A percentile compares a stretch with the other conserved stretches of the same genome.
Conservation (phyloP, 2,888 invertebrate species). For the Parascotia fuliginaria region DNA sequence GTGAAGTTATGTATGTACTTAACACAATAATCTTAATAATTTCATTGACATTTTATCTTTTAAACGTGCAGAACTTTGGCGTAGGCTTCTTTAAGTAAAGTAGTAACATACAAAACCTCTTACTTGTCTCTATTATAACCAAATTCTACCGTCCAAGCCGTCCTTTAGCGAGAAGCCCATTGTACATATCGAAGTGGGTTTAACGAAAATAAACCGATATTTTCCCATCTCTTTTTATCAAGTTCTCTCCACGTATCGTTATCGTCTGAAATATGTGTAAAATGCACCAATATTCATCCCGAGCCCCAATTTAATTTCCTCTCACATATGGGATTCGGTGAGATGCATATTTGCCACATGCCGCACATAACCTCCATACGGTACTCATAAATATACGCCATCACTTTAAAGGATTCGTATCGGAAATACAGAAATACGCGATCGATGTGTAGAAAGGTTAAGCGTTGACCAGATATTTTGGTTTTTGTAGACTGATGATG, state of each 20-base stretch:
- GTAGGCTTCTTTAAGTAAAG: too few relatives aligned
- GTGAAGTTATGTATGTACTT: too few relatives aligned
- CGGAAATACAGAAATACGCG: constrained; percentile 29
- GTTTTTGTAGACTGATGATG: constrained; percentile 17
- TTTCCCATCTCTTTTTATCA: too few relatives aligned
- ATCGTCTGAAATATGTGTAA: neutral
- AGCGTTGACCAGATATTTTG: constrained; percentile 14
- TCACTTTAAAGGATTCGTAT: constrained; percentile 21
- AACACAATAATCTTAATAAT: too few relatives aligned
- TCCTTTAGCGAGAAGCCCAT: too few relatives aligned
- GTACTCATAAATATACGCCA: constrained; percentile 18
- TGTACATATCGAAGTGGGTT: too few relatives aligned
- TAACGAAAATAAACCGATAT: too few relatives aligned
- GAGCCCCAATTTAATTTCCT: constrained; percentile 2
- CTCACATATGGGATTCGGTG: neutral
- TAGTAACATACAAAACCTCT: too few relatives aligned
- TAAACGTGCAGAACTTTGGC: too few relatives aligned
- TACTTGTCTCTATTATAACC: too few relatives aligned
- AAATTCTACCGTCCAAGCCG: too few relatives aligned
- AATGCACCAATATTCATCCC: neutral
- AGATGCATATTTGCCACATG: constrained; percentile 4
- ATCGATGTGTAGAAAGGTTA: constrained; percentile 20
- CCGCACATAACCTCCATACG: constrained; percentile 1
- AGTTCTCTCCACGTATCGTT: neutral
- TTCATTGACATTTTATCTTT: too few relatives aligned